phyloP scores from a whole-genome alignment of 2,888 invertebrate genomes.

The Hyles lineata region DNA sequence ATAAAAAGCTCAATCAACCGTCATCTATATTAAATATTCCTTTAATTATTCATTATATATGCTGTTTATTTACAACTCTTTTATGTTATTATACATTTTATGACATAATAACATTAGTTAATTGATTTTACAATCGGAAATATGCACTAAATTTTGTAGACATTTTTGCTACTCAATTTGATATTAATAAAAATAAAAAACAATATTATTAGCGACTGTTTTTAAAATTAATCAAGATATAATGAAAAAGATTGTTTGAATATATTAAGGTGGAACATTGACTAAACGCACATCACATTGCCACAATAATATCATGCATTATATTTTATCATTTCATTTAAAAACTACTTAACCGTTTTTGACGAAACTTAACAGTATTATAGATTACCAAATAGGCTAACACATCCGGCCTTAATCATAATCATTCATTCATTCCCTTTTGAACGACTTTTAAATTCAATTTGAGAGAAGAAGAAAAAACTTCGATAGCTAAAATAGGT shows the following conservation, averaged over 20 bases:
- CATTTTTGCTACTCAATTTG: not conserved
- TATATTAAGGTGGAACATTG: not conserved
- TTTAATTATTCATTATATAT: constrained; percentile 15
- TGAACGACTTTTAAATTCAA: too few species aligned
- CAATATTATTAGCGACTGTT: not conserved
- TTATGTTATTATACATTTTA: constrained; percentile 22
- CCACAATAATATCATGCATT: too few species aligned
- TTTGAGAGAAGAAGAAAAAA: too few species aligned
- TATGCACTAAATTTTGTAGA: not conserved
- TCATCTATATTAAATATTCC: constrained; percentile 6
- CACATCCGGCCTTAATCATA: too few species aligned
- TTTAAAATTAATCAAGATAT: not conserved
- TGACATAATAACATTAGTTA: constrained; percentile 19
- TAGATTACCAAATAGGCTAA: too few species aligned
- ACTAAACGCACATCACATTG: too few species aligned
- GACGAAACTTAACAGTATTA: too few species aligned
- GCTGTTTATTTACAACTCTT: constrained; percentile 19
- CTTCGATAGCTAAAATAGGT: too few species aligned
- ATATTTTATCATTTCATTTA: too few species aligned
- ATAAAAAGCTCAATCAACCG: constrained; percentile 19
- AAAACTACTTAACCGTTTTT: too few species aligned
- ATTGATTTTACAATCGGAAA: constrained; percentile 27
- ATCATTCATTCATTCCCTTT: too few species aligned
- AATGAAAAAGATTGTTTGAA: not conserved
- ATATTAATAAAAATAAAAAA: not conserved